These are phyloP conservation scores for Platypus cylindrus DNA, from an alignment of 2,888 invertebrate genomes.

Conservation along the genomic window DNA sequence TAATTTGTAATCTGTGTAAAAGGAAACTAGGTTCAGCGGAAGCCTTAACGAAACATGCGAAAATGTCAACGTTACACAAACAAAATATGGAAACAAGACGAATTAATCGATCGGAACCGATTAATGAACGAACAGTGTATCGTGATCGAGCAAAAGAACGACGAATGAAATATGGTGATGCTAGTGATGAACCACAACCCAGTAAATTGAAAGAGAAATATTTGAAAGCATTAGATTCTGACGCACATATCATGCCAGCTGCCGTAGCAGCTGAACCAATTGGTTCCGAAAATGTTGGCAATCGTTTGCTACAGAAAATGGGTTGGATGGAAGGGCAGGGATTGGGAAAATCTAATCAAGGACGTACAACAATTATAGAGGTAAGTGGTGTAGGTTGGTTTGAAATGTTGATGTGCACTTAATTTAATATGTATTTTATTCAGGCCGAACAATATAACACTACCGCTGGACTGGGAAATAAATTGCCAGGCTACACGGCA, in stretches of 20 bases:
- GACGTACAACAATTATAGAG: constrained; percentile 84
- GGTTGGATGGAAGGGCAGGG: constrained; percentile 98
- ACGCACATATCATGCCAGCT: constrained; percentile 35
- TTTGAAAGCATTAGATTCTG: constrained; percentile 43
- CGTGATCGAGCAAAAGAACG: constrained; percentile 95
- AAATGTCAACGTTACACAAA: constrained; percentile 88
- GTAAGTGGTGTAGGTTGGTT: constrained; percentile 34
- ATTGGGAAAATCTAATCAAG: constrained; percentile 85
- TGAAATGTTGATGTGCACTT: background rate
- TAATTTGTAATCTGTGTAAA: constrained; percentile 91
- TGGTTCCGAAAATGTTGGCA: constrained; percentile 85
- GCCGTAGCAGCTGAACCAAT: constrained; percentile 55
- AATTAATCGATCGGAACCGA: constrained; percentile 22
- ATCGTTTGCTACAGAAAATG: constrained; percentile 93
- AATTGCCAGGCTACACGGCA: constrained; percentile 62
- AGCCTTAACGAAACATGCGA: constrained; percentile 78
- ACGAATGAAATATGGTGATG: constrained; percentile 83
- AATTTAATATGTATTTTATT: constrained; percentile 18
- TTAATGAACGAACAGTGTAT: constrained; percentile 43
- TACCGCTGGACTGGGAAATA: constrained; percentile 78
- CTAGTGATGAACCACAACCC: constrained; percentile 63
- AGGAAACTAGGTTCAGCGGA: constrained; percentile 86
- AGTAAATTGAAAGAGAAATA: constrained; percentile 63
- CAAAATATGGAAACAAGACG: constrained; percentile 54
- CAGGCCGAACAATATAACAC: constrained; percentile 42